Percentiles rank a stretch among this genome's conserved stretches.
Evolutionary conservation across 2,797 vertebrate species (phyloP).

Genomic region (Periophthalmus magnuspinnatus): DNA sequence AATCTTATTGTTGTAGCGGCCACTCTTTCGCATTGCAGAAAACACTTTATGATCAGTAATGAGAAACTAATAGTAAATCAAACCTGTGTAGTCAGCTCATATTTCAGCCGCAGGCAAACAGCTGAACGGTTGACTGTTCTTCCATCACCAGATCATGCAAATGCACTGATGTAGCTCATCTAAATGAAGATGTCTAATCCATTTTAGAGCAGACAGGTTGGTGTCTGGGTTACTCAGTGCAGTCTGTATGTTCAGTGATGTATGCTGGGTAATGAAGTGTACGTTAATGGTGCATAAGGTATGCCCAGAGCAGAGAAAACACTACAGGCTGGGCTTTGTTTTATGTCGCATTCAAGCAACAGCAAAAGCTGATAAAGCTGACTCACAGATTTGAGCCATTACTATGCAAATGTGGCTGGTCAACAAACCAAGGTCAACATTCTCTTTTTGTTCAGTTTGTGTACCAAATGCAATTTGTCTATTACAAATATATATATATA

Average conservation of each 20-base stretch:
- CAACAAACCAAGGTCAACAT: too few species aligned
- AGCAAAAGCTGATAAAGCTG: too few species aligned
- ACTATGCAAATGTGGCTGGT: too few species aligned
- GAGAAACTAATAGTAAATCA: neutral
- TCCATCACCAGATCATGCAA: neutral
- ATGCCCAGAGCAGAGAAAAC: too few species aligned
- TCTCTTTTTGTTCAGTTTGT: too few species aligned
- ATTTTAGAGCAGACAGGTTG: neutral
- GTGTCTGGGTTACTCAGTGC: neutral
- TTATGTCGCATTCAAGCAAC: too few species aligned
- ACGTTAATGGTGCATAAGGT: neutral
- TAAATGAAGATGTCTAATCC: neutral
- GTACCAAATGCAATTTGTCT: too few species aligned
- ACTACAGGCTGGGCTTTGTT: too few species aligned
- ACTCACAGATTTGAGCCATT: too few species aligned
- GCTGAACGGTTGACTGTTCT: neutral
- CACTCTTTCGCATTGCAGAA: neutral
- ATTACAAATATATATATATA: too few species aligned
- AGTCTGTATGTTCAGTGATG: conserved; percentile 2
- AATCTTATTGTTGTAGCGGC: neutral
- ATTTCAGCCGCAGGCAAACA: neutral
- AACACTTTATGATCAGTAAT: neutral
- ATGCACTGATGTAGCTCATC: conserved; percentile 1
- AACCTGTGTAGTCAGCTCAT: neutral
- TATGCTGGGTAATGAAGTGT: neutral